Evolutionary conservation across 1,140 invertebrate genomes (phyloP).

Genomic region (Pinna nobilis): DNA sequence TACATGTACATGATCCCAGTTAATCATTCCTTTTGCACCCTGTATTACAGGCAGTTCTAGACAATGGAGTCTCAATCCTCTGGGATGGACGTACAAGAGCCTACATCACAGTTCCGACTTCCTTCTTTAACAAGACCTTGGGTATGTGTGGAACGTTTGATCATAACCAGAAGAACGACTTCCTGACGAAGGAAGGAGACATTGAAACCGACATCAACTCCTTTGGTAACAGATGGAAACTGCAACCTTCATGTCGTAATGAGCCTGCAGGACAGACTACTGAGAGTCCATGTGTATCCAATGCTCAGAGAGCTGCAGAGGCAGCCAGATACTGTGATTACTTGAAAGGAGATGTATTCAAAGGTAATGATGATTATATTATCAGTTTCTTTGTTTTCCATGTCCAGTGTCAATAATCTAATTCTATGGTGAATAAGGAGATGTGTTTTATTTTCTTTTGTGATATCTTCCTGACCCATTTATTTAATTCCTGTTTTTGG

Average conservation of each 20-base stretch:
- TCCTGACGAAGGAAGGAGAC: conserved; percentile 89
- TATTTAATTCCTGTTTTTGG: too few relatives aligned
- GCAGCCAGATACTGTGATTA: conserved; percentile 60
- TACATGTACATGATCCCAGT: too few relatives aligned
- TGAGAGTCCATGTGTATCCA: conserved; percentile 57
- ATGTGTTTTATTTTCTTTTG: too few relatives aligned
- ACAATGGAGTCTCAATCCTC: conserved; percentile 86
- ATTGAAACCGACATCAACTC: conserved; percentile 82
- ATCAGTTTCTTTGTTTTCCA: background rate
- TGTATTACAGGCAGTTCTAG: conserved; percentile 82
- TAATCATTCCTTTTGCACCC: too few relatives aligned
- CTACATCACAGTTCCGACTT: conserved; percentile 86
- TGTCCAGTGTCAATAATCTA: background rate
- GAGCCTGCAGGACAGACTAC: conserved; percentile 73
- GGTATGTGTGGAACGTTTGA: conserved; percentile 94
- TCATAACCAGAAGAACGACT: conserved; percentile 90
- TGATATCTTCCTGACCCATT: too few relatives aligned
- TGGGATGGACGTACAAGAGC: conserved; percentile 82
- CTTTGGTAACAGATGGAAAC: conserved; percentile 94
- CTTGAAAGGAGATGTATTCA: conserved; percentile 62
- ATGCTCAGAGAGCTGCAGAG: conserved; percentile 55
- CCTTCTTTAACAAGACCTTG: conserved; percentile 79
- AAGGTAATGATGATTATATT: too few relatives aligned
- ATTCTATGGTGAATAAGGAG: too few relatives aligned
- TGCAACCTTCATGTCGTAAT: conserved; percentile 82